Percentiles rank a stretch among this genome's conserved stretches.
These are phyloP conservation scores for Sylvilagus floridanus DNA, from an alignment of 2,797 vertebrate genomes.

Conservation along the genomic window DNA sequence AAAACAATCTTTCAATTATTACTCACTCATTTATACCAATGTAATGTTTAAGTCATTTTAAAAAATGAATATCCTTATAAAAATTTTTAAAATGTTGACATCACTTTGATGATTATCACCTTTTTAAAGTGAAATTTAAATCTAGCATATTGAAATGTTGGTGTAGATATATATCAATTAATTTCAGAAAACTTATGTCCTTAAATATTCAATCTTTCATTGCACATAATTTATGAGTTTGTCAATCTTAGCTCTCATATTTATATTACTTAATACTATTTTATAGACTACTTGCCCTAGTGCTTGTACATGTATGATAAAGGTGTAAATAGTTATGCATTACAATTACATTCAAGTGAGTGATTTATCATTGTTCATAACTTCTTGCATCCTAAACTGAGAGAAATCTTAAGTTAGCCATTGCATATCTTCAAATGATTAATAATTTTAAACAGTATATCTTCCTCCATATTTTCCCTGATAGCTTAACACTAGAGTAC, in stretches of 20 bases:
- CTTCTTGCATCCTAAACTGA: not conserved
- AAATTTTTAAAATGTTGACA: not conserved
- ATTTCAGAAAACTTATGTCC: not conserved
- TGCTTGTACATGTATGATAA: not conserved
- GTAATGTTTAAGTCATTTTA: not conserved
- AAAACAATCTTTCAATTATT: not conserved
- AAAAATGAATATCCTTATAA: not conserved
- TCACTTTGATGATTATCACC: not conserved
- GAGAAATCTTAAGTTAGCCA: not conserved
- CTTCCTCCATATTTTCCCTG: too few relatives aligned
- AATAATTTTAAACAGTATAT: too few relatives aligned
- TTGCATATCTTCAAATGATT: not conserved
- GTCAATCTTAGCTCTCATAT: not conserved
- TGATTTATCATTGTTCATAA: not conserved
- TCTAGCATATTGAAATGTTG: not conserved
- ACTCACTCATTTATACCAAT: not conserved
- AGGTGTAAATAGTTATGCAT: not conserved
- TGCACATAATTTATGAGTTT: not conserved
- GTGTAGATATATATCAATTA: not conserved
- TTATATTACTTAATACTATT: not conserved
- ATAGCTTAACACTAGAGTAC: too few relatives aligned
- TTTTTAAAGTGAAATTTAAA: not conserved
- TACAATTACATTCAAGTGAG: not conserved
- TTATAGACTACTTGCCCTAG: not conserved
- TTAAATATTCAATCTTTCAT: not conserved